A percentile compares a stretch with the other conserved stretches of the same genome.
Evolutionary conservation across 2,888 invertebrate species (phyloP).

Genomic region (Sisyra terminalis): DNA sequence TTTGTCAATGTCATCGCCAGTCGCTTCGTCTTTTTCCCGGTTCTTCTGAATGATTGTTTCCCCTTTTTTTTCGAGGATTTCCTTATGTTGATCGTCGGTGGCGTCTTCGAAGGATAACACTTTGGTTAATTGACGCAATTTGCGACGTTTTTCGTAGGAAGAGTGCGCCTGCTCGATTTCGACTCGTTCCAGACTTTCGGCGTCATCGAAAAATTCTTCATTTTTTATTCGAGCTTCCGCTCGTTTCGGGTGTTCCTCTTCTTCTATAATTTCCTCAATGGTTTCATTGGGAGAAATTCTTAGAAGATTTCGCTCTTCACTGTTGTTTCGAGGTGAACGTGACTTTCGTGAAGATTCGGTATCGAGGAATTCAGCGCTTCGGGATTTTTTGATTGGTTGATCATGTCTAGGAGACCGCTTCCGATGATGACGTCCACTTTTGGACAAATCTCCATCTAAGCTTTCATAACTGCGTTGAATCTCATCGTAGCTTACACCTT

Average conservation of each 20-base stretch:
- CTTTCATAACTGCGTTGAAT: neutral
- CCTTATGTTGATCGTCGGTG: slow-evolving; percentile 21
- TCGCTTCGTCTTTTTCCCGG: slow-evolving; percentile 1
- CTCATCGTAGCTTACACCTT: slow-evolving; percentile 5
- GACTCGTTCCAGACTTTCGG: neutral
- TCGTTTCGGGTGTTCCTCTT: slow-evolving; percentile 4
- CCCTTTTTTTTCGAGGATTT: slow-evolving; percentile 12
- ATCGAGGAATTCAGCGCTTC: neutral
- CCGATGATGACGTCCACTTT: neutral
- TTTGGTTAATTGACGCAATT: slow-evolving; percentile 16
- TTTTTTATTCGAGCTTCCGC: slow-evolving; percentile 3
- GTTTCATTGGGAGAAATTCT: neutral
- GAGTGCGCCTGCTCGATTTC: slow-evolving; percentile 5
- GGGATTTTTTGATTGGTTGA: neutral
- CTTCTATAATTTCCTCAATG: neutral
- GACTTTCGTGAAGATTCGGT: neutral
- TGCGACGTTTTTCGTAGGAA: slow-evolving; percentile 2
- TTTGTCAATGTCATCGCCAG: neutral
- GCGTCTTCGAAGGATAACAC: slow-evolving; percentile 26
- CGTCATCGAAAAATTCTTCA: slow-evolving; percentile 3
- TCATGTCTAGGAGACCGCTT: neutral
- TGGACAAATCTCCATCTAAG: neutral
- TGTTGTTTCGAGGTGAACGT: neutral
- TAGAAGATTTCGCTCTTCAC: neutral
- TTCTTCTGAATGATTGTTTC: slow-evolving; percentile 5